These are phyloP conservation scores for Hydrotaea diabolus DNA, from an alignment of 2,888 invertebrate species.

Conservation along the genomic window DNA sequence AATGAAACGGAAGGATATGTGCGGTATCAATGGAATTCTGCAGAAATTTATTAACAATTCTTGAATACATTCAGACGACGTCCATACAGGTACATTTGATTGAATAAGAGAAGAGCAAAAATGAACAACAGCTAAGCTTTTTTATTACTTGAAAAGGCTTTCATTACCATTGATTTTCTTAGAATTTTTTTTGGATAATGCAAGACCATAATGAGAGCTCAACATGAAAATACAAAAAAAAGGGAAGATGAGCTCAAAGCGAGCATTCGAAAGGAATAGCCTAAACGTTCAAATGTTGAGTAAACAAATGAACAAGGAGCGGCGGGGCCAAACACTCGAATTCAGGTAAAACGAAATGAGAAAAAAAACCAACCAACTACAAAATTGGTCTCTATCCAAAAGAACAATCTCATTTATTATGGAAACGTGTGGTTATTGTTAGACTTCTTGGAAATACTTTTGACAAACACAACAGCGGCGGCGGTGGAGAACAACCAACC, in stretches of 20 bases:
- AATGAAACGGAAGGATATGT: conserved; percentile 59
- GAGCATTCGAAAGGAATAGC: too few relatives aligned
- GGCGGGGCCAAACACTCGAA: too few relatives aligned
- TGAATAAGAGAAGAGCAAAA: not conserved
- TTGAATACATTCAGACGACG: conserved; percentile 14
- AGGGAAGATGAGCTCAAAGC: too few relatives aligned
- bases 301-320: conserved; percentile 33
- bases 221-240: not conserved
- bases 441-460: conserved; percentile 66
- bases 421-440: conserved; percentile 65
- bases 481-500: too few relatives aligned
- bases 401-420: conserved; percentile 53
- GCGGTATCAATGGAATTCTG: conserved; percentile 58
- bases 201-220: not conserved
- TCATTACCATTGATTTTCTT: conserved; percentile 62
- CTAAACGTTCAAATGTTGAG: conserved; percentile 1
- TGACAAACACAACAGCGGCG: conserved; percentile 53
- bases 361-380: not conserved
- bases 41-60: conserved; percentile 50
- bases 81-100: conserved; percentile 1
- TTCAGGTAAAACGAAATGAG: not conserved
- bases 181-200: conserved; percentile 55
- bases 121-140: conserved; percentile 38
- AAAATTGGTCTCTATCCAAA: conserved; percentile 26
- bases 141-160: conserved; percentile 24